A percentile compares a stretch with the other conserved stretches of the same genome.
Conservation (phyloP, 2,113 vertebrate species). For the Nestor notabilis region DNA sequence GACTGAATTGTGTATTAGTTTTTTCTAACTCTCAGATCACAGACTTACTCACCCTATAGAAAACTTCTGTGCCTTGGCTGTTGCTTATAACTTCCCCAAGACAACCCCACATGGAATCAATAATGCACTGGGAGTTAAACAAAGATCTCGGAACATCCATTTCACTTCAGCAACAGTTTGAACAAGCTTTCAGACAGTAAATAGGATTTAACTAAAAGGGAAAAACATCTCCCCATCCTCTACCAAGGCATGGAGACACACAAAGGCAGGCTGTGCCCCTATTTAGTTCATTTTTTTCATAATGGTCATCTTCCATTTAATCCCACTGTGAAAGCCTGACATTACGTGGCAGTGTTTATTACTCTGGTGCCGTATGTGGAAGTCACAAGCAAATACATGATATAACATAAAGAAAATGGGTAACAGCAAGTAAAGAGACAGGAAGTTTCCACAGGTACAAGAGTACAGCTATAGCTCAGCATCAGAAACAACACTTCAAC, state of each 20-base stretch:
- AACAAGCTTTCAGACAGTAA: background rate
- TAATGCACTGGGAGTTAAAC: background rate
- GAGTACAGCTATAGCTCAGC: background rate
- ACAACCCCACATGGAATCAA: background rate
- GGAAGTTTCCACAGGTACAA: background rate
- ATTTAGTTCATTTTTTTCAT: background rate
- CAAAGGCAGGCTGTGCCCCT: background rate
- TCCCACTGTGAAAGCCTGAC: background rate
- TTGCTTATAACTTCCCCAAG: background rate
- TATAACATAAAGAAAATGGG: background rate
- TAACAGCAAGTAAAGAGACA: background rate
- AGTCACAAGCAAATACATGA: background rate
- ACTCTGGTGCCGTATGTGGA: background rate
- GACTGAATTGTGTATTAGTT: background rate
- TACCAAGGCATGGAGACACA: background rate
- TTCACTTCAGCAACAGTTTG: background rate
- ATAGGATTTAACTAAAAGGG: background rate
- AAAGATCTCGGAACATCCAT: background rate
- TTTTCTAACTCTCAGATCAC: background rate
- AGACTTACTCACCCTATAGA: background rate
- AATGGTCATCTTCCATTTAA: background rate
- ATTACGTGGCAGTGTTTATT: background rate
- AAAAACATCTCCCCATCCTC: background rate
- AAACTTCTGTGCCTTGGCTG: background rate
- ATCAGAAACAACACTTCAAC: background rate